Conservation (phyloP, 2,888 invertebrate species). For the Lithosia quadra region DNA sequence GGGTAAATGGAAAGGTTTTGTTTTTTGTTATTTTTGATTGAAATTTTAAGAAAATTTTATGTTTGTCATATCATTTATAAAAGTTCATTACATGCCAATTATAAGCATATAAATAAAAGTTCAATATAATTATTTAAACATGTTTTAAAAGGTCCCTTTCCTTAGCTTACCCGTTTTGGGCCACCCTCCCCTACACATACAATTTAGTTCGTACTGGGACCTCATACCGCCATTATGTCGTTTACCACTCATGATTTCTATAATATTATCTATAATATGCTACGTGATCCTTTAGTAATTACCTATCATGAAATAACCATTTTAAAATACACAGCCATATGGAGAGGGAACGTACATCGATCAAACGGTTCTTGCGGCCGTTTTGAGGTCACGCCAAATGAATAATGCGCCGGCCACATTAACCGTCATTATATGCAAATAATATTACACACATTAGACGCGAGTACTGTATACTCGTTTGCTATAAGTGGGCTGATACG, state of each 20-base stretch:
- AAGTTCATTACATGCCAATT: too few relatives aligned
- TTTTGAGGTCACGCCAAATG: conserved; percentile 81
- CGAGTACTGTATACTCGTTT: conserved; percentile 48
- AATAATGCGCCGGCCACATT: conserved; percentile 79
- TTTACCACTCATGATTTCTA: conserved; percentile 57
- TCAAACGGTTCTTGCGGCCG: conserved; percentile 76
- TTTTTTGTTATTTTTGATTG: too few relatives aligned
- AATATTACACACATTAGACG: conserved; percentile 72
- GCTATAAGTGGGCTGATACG: conserved; percentile 46
- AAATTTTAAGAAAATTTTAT: too few relatives aligned
- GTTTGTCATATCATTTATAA: too few relatives aligned
- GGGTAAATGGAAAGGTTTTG: too few relatives aligned
- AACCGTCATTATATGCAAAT: conserved; percentile 86
- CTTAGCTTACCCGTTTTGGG: too few relatives aligned
- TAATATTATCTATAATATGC: conserved; percentile 54
- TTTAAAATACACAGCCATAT: conserved; percentile 55
- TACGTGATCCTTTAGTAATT: conserved; percentile 57
- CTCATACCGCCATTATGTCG: conserved; percentile 42
- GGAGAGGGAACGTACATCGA: conserved; percentile 52
- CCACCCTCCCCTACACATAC: too few relatives aligned
- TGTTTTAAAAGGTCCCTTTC: too few relatives aligned
- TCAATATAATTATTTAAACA: too few relatives aligned
- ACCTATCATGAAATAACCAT: conserved; percentile 55
- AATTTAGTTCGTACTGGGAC: conserved; percentile 46
- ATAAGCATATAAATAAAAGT: too few relatives aligned